Evolutionary conservation across 2,113 vertebrate species (phyloP).

Genomic region (Mobula birostris): DNA sequence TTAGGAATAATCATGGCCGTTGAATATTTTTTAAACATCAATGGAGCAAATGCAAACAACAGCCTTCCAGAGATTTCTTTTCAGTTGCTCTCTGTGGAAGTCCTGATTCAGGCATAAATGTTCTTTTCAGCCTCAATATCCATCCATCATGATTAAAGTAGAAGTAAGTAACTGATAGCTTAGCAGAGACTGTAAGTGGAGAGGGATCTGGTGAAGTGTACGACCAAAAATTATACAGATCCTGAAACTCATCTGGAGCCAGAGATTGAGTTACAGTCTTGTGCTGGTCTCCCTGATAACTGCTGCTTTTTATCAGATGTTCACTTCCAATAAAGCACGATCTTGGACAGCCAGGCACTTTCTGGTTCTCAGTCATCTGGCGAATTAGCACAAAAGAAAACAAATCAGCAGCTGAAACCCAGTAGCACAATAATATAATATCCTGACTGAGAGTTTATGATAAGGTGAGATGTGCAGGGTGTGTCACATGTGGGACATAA

Average conservation of each 20-base stretch:
- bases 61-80: background rate
- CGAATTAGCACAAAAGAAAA: conserved; percentile 17
- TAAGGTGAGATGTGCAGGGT: conserved; percentile 10
- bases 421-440: conserved; percentile 2
- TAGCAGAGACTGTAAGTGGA: conserved; percentile 27
- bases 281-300: conserved; percentile 9
- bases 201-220: conserved; percentile 33
- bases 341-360: background rate
- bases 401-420: background rate
- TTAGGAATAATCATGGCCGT: background rate
- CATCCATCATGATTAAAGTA: conserved; percentile 33
- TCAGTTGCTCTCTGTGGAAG: background rate
- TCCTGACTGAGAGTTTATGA: conserved; percentile 11
- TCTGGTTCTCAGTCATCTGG: background rate
- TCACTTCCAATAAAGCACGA: conserved; percentile 21
- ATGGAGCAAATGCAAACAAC: background rate
- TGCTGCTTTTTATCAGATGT: conserved; percentile 29
- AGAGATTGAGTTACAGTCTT: conserved; percentile 28
- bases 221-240: conserved; percentile 27
- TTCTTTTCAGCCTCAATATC: conserved; percentile 24
- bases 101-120: conserved; percentile 12
- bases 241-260: conserved; percentile 33
- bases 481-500: background rate
- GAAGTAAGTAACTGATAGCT: conserved; percentile 33
- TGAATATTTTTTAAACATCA: background rate